phyloP scores from a whole-genome alignment of 2,797 vertebrate genomes.

The Myotis vivesi region DNA sequence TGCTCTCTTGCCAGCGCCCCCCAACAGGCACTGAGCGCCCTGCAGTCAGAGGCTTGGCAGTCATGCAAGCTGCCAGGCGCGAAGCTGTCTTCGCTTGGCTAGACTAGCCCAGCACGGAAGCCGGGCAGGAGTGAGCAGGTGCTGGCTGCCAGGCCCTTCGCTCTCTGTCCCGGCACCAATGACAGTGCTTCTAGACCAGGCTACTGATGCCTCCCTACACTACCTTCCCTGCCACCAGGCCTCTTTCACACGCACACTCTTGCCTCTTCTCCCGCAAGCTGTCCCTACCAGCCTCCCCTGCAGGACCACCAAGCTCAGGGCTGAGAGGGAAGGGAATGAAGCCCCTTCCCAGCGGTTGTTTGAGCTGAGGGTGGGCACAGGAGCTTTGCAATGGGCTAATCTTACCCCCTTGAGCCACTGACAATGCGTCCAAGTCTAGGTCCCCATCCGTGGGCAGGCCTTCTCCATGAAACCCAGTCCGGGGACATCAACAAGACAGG shows the following conservation, averaged over 20 bases:
- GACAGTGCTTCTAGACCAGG: background rate
- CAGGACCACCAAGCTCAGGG: background rate
- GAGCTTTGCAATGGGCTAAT: background rate
- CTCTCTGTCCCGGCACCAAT: background rate
- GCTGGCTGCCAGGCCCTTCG: background rate
- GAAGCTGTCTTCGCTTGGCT: conserved; percentile 50
- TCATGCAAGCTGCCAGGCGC: conserved; percentile 57
- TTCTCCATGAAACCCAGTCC: background rate
- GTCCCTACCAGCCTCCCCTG: background rate
- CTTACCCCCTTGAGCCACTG: background rate
- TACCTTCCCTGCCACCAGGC: background rate
- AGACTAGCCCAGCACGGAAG: conserved; percentile 44
- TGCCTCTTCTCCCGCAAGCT: background rate
- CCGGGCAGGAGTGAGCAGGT: conserved; percentile 47
- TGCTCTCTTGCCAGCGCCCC: conserved; percentile 22
- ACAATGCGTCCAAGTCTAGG: background rate
- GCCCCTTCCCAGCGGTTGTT: background rate
- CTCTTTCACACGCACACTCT: background rate
- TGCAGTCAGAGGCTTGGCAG: conserved; percentile 61
- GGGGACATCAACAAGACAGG: background rate
- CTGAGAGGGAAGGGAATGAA: background rate
- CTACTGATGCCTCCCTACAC: background rate
- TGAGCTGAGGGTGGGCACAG: background rate
- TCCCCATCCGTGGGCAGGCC: background rate
- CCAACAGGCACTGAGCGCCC: conserved; percentile 30